These are phyloP conservation scores for Microctonus hyperodae DNA, from an alignment of 2,888 invertebrate species.

Conservation along the genomic window DNA sequence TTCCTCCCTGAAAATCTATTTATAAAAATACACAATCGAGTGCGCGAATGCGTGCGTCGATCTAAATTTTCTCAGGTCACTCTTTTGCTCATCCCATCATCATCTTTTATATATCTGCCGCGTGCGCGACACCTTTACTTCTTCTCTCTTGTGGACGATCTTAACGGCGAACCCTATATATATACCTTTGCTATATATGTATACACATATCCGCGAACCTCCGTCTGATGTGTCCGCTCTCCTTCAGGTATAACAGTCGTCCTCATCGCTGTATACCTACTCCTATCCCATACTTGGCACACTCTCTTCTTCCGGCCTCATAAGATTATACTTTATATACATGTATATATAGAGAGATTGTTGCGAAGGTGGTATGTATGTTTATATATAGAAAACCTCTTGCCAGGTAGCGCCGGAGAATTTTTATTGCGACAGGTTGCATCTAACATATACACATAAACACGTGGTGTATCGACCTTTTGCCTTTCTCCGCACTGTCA, in stretches of 20 bases:
- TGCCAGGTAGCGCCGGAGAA: slow-evolving; percentile 40
- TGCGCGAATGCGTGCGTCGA: slow-evolving; percentile 29
- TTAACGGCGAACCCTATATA: slow-evolving; percentile 33
- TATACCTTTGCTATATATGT: too few relatives aligned
- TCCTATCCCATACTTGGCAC: not conserved
- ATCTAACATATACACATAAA: slow-evolving; percentile 30
- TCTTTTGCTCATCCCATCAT: too few relatives aligned
- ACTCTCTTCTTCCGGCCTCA: slow-evolving; percentile 16
- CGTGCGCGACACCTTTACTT: slow-evolving; percentile 37
- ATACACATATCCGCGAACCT: not conserved
- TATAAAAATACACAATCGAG: slow-evolving; percentile 43
- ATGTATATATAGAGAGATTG: not conserved
- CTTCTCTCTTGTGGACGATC: slow-evolving; percentile 14
- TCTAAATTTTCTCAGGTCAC: too few relatives aligned
- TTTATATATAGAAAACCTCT: slow-evolving; percentile 16
- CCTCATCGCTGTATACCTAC: slow-evolving; percentile 3
- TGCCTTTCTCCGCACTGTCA: slow-evolving; percentile 38
- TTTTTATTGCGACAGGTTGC: slow-evolving; percentile 58
- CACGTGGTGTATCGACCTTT: slow-evolving; percentile 45
- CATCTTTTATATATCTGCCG: not conserved
- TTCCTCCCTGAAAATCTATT: too few relatives aligned
- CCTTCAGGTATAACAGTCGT: slow-evolving; percentile 24
- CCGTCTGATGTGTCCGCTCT: slow-evolving; percentile 4
- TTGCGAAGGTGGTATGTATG: slow-evolving; percentile 16
- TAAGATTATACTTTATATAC: not conserved